These are phyloP conservation scores for Colletes gigas DNA, from an alignment of 1,140 invertebrate species.

Conservation along the genomic window DNA sequence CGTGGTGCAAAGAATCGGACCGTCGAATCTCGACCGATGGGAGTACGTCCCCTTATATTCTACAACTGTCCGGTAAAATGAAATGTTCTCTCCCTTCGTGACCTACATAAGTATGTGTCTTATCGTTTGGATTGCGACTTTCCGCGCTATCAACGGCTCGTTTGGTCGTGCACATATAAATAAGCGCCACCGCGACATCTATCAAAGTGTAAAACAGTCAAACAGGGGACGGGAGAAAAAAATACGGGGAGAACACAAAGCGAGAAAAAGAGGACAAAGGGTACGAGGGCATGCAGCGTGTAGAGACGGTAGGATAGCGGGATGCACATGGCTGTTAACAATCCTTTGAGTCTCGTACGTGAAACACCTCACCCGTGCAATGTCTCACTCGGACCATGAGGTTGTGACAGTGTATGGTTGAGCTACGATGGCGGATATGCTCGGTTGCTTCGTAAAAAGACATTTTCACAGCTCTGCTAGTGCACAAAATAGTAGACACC, in stretches of 20 bases:
- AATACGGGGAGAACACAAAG: constrained; percentile 18
- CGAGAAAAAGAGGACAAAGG: constrained; percentile 19
- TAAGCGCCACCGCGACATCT: not conserved
- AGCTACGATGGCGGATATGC: constrained; percentile 56
- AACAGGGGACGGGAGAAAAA: not conserved
- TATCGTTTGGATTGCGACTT: not conserved
- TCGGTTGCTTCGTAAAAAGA: constrained; percentile 65
- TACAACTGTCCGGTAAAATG: too few species aligned
- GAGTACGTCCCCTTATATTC: too few species aligned
- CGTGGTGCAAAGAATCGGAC: too few species aligned
- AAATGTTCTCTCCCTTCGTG: not conserved
- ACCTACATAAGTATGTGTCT: not conserved
- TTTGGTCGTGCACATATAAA: not conserved
- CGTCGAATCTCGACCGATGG: too few species aligned
- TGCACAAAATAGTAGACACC: constrained; percentile 54
- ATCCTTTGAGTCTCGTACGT: constrained; percentile 65
- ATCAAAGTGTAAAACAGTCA: not conserved
- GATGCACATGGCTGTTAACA: constrained; percentile 59
- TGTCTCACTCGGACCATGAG: constrained; percentile 61
- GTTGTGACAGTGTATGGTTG: constrained; percentile 49
- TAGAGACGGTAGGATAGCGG: constrained; percentile 8
- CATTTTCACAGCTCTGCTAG: constrained; percentile 62
- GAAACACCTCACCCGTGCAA: constrained; percentile 64
- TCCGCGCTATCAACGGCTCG: not conserved
- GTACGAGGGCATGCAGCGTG: not conserved